phyloP scores from a whole-genome alignment of 2,888 invertebrate genomes.

The Cacoxenus indagator region DNA sequence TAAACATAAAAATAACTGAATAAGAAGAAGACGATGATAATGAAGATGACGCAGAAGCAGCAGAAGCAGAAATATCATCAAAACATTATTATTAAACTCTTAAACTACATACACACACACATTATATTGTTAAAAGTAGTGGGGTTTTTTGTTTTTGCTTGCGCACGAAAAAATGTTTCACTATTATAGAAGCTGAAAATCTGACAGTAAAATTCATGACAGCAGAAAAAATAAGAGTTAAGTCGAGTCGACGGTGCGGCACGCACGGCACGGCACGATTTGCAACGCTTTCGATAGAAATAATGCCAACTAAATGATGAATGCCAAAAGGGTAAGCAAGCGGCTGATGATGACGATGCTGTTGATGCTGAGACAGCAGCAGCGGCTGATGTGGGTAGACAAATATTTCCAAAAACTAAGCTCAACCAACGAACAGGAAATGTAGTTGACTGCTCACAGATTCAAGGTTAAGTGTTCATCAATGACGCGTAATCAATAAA shows the following conservation, averaged over 20 bases:
- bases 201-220: background rate
- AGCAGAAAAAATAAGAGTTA: background rate
- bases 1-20: background rate
- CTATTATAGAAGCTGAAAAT: background rate
- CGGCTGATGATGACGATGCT: background rate
- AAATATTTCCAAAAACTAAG: background rate
- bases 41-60: background rate
- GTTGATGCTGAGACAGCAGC: background rate
- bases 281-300: background rate
- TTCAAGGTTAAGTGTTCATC: background rate
- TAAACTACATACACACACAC: background rate
- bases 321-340: background rate
- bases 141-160: no score
- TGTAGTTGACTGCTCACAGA: background rate
- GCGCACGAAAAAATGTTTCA: background rate
- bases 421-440: background rate
- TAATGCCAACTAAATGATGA: conserved; percentile 1
- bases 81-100: background rate
- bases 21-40: background rate
- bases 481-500: background rate
- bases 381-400: background rate
- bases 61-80: background rate
- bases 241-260: background rate
- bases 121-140: no score
- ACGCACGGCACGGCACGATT: background rate